Conservation (phyloP, 1,140 invertebrate species). For the Listronotus bonariensis region DNA sequence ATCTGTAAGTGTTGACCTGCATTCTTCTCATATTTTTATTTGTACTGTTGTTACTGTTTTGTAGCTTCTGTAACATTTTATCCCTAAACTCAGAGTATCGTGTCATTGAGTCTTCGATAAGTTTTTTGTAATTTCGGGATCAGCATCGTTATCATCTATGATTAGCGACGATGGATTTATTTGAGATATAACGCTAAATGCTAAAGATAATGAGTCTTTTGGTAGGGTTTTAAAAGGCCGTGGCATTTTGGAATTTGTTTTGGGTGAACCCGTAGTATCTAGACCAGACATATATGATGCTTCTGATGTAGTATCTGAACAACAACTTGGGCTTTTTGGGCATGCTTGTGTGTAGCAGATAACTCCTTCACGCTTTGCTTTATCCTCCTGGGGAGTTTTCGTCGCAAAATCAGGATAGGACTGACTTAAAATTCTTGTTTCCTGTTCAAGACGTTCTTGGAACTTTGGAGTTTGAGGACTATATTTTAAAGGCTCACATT, state of each 20-base stretch:
- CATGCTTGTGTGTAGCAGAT: not conserved
- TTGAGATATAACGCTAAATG: conserved; percentile 56
- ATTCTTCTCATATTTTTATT: conserved; percentile 70
- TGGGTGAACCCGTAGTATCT: conserved; percentile 11
- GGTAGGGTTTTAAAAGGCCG: conserved; percentile 76
- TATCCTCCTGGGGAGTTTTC: not conserved
- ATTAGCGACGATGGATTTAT: conserved; percentile 47
- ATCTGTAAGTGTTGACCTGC: conserved; percentile 48
- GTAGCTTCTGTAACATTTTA: conserved; percentile 67
- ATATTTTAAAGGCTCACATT: not conserved
- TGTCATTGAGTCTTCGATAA: conserved; percentile 59
- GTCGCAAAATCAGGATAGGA: not conserved
- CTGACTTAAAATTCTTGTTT: not conserved
- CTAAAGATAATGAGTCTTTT: conserved; percentile 66
- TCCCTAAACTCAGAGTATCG: conserved; percentile 70
- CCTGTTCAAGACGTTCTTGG: not conserved
- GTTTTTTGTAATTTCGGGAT: conserved; percentile 45
- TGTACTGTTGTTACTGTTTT: conserved; percentile 61
- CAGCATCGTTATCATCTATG: conserved; percentile 3
- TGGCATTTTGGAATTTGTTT: conserved; percentile 50
- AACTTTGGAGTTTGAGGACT: not conserved
- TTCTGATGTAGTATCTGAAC: conserved; percentile 19
- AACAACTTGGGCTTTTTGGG: conserved; percentile 3
- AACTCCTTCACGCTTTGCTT: not conserved
- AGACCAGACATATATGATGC: not conserved